Conservation (phyloP, 1,140 invertebrate genomes). For the Druon quercuslanigerum region DNA sequence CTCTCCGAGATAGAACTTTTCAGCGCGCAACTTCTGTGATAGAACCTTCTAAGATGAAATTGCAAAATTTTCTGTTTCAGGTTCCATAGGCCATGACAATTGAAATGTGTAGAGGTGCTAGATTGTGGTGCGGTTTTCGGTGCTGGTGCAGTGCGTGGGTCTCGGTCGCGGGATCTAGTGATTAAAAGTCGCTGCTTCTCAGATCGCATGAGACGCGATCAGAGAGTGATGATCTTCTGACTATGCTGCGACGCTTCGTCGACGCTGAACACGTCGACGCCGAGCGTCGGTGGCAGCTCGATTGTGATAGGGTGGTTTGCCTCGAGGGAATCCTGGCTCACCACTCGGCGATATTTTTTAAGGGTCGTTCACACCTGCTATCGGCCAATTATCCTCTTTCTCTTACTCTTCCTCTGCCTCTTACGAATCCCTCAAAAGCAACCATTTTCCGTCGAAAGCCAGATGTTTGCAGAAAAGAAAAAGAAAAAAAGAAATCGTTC, state of each 20-base stretch:
- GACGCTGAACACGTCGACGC: conserved; percentile 52
- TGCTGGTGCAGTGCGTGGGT: conserved; percentile 64
- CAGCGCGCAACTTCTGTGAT: too few species aligned
- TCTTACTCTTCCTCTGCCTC: conserved; percentile 19
- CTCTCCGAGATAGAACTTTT: too few species aligned
- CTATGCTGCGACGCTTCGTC: conserved; percentile 57
- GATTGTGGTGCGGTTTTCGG: conserved; percentile 71
- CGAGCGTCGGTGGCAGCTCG: conserved; percentile 59
- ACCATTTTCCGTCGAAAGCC: neutral
- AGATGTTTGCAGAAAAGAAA: neutral
- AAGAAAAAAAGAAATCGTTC: neutral
- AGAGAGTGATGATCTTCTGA: conserved; percentile 60
- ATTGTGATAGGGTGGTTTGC: conserved; percentile 70
- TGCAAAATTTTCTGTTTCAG: conserved; percentile 69
- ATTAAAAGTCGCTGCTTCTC: conserved; percentile 52
- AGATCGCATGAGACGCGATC: conserved; percentile 49
- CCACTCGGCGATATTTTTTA: conserved; percentile 63
- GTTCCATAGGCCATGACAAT: conserved; percentile 87
- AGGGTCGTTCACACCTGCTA: conserved; percentile 62
- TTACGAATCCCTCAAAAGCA: neutral
- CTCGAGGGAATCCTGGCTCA: conserved; percentile 52
- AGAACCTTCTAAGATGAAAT: too few species aligned
- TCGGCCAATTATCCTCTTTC: conserved; percentile 42
- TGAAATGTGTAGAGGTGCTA: conserved; percentile 79
- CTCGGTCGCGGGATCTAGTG: conserved; percentile 37